These are phyloP conservation scores for Glomeris maerens DNA, from an alignment of 1,140 invertebrate species.

Conservation along the genomic window DNA sequence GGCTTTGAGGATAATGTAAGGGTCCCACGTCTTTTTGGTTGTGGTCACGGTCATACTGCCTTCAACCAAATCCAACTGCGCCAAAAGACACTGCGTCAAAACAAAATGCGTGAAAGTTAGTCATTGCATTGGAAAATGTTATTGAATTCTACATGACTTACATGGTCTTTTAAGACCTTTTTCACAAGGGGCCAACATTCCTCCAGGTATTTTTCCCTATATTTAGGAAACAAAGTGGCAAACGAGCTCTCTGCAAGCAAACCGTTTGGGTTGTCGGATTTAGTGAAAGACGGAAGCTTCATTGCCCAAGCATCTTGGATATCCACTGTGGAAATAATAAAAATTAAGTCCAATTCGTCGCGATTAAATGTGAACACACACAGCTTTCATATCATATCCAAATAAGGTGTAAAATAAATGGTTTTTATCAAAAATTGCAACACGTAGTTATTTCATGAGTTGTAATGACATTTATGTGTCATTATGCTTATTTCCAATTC, in stretches of 20 bases:
- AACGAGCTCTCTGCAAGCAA: slow-evolving; percentile 61
- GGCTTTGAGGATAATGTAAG: slow-evolving; percentile 92
- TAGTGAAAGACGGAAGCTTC: slow-evolving; percentile 76
- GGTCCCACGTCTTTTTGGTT: slow-evolving; percentile 96
- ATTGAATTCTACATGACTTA: slow-evolving; percentile 19
- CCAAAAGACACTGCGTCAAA: slow-evolving; percentile 51
- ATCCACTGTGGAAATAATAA: too few relatives aligned
- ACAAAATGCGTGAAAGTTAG: slow-evolving; percentile 29
- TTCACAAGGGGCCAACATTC: slow-evolving; percentile 92
- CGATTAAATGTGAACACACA: too few relatives aligned
- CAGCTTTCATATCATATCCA: too few relatives aligned
- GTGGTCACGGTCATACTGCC: slow-evolving; percentile 91
- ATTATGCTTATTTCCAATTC: too few relatives aligned
- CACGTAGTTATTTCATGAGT: too few relatives aligned
- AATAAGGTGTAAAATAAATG: too few relatives aligned
- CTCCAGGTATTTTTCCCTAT: slow-evolving; percentile 89
- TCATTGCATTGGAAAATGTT: slow-evolving; percentile 19
- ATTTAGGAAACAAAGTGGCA: slow-evolving; percentile 70
- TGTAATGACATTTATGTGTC: too few relatives aligned
- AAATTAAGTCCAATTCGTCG: too few relatives aligned
- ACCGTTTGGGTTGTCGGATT: slow-evolving; percentile 79
- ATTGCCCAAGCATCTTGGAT: too few relatives aligned
- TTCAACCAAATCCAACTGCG: slow-evolving; percentile 86
- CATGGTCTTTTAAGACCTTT: slow-evolving; percentile 49
- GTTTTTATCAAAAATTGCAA: too few relatives aligned